These are phyloP conservation scores for Aphidius gifuensis DNA, from an alignment of 1,140 invertebrate species.

Conservation along the genomic window DNA sequence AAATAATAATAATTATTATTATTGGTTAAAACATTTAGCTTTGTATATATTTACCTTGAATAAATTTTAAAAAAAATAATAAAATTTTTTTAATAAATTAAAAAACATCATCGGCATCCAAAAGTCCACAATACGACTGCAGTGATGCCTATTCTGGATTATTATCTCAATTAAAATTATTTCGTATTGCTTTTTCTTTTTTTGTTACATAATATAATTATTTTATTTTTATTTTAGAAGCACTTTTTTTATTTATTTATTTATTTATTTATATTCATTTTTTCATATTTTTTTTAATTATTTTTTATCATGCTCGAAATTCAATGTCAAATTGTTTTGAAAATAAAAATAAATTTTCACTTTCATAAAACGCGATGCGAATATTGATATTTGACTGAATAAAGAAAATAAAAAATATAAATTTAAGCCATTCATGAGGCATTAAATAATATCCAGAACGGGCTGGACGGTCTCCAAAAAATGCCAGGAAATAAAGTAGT, in stretches of 20 bases:
- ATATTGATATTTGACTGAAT: background rate
- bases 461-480: constrained; percentile 53
- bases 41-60: background rate
- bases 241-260: constrained; percentile 18
- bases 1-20: no score
- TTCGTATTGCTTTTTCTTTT: constrained; percentile 33
- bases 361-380: background rate
- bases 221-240: background rate
- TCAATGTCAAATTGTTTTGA: background rate
- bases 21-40: constrained; percentile 3
- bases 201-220: constrained; percentile 18
- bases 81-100: constrained; percentile 26
- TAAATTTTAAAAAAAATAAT: background rate
- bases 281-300: constrained; percentile 17
- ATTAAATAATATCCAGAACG: constrained; percentile 52
- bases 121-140: constrained; percentile 60
- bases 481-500: constrained; percentile 27
- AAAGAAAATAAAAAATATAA: constrained; percentile 1
- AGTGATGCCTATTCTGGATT: constrained; percentile 58
- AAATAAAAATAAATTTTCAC: no score
- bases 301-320: constrained; percentile 2
- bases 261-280: constrained; percentile 22
- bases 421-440: constrained; percentile 18
- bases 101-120: constrained; percentile 48
- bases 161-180: constrained; percentile 31